These are phyloP conservation scores for Eupithecia insigniata DNA, from an alignment of 2,888 invertebrate genomes.

Conservation along the genomic window DNA sequence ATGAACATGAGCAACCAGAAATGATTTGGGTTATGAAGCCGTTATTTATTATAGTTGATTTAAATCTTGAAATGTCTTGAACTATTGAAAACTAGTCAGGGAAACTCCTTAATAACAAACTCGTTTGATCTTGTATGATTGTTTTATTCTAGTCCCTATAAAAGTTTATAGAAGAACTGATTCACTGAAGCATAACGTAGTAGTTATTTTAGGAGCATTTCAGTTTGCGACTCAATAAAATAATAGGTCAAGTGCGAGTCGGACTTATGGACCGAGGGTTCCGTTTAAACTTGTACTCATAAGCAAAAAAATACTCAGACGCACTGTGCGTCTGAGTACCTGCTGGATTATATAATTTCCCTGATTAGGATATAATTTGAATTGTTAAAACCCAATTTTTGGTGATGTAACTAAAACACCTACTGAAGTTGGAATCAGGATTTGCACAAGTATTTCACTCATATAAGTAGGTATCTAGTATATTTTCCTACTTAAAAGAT, in stretches of 20 bases:
- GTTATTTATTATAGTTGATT: not conserved
- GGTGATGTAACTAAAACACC: not conserved
- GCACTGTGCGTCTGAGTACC: too few relatives aligned
- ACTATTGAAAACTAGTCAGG: not conserved
- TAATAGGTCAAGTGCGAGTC: not conserved
- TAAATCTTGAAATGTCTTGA: not conserved
- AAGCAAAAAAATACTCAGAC: not conserved
- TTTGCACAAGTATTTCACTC: not conserved
- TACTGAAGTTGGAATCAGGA: not conserved
- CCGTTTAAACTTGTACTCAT: not conserved
- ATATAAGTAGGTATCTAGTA: not conserved
- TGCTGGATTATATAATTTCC: too few relatives aligned
- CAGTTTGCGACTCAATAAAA: not conserved
- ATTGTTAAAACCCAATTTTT: not conserved
- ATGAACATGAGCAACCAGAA: not conserved
- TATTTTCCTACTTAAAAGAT: not conserved
- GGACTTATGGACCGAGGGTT: not conserved
- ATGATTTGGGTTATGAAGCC: not conserved
- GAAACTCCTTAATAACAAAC: not conserved
- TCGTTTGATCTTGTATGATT: not conserved
- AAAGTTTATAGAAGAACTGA: not conserved
- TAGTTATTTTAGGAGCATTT: not conserved
- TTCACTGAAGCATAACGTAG: not conserved
- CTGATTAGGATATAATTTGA: rapidly evolving
- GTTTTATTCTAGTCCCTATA: not conserved